These are phyloP conservation scores for Nowickia ferox DNA, from an alignment of 2,888 invertebrate species.

Conservation along the genomic window DNA sequence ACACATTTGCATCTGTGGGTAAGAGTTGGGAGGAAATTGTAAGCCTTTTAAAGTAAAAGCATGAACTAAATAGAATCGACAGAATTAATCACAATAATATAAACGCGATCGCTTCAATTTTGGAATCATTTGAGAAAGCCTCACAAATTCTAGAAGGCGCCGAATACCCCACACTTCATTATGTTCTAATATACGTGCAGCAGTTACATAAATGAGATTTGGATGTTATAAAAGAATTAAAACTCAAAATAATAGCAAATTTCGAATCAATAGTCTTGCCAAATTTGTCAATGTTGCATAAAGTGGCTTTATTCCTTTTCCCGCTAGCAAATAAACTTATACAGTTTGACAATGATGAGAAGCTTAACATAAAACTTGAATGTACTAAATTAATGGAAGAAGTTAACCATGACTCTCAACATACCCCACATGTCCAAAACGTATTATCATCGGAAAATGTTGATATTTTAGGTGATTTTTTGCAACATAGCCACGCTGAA, in stretches of 20 bases:
- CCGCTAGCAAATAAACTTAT: slow-evolving; percentile 21
- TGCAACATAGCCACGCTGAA: slow-evolving; percentile 9
- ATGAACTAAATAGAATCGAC: slow-evolving; percentile 20
- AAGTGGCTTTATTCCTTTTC: slow-evolving; percentile 32
- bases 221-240: slow-evolving; percentile 8
- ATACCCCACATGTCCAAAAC: not conserved
- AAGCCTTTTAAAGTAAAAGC: not conserved
- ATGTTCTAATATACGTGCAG: slow-evolving; percentile 25
- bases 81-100: slow-evolving; percentile 10
- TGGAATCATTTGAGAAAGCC: slow-evolving; percentile 16
- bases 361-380: slow-evolving; percentile 10
- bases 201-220: slow-evolving; percentile 23
- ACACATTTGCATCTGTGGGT: slow-evolving; percentile 19
- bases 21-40: slow-evolving; percentile 10
- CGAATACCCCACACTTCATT: slow-evolving; percentile 23
- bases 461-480: slow-evolving; percentile 15
- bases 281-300: slow-evolving; percentile 12
- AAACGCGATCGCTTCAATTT: slow-evolving; percentile 2
- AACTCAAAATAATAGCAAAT: slow-evolving; percentile 23
- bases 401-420: not conserved
- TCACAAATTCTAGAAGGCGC: slow-evolving; percentile 22
- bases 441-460: slow-evolving; percentile 14
- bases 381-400: slow-evolving; percentile 8
- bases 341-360: slow-evolving; percentile 12
- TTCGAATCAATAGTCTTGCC: slow-evolving; percentile 3